A percentile compares a stretch with the other conserved stretches of the same genome.
These are phyloP conservation scores for Anolis sagrei DNA, from an alignment of 2,113 vertebrate genomes.

Conservation along the genomic window DNA sequence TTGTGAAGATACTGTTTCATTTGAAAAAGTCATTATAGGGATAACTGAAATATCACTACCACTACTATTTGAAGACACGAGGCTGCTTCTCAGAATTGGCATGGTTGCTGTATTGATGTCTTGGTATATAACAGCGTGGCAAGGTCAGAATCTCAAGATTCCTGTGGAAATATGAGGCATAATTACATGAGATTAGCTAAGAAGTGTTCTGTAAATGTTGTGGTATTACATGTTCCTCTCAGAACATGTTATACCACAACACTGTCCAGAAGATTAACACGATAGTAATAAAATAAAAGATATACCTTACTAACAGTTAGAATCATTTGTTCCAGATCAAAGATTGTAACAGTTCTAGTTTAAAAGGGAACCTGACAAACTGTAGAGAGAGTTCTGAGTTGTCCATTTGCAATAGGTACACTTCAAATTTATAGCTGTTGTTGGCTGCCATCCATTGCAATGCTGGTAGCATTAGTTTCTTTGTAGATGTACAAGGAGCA, in stretches of 20 bases:
- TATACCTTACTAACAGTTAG: not conserved
- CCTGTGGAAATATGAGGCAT: constrained; percentile 58
- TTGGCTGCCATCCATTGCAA: not conserved
- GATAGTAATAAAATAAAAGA: no score
- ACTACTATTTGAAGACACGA: constrained; percentile 5
- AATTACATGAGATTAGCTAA: not conserved
- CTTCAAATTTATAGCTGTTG: not conserved
- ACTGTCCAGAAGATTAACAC: not conserved
- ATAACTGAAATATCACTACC: constrained; percentile 34
- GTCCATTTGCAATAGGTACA: not conserved
- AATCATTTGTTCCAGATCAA: not conserved
- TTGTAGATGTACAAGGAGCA: no score
- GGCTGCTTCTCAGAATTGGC: constrained; percentile 50
- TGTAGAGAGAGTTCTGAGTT: not conserved
- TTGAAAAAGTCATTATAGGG: constrained; percentile 42
- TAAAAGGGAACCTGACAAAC: not conserved
- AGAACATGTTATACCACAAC: no score
- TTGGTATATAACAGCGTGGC: not conserved
- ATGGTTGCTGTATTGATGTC: constrained; percentile 46
- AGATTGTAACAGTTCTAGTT: not conserved
- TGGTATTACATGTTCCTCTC: no score
- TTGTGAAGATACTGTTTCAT: not conserved
- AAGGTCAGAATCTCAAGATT: constrained; percentile 42
- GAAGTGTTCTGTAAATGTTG: no score
- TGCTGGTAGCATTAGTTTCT: not conserved